Evolutionary conservation across 1,140 invertebrate genomes (phyloP).

Genomic region (Heliconius hewitsoni): DNA sequence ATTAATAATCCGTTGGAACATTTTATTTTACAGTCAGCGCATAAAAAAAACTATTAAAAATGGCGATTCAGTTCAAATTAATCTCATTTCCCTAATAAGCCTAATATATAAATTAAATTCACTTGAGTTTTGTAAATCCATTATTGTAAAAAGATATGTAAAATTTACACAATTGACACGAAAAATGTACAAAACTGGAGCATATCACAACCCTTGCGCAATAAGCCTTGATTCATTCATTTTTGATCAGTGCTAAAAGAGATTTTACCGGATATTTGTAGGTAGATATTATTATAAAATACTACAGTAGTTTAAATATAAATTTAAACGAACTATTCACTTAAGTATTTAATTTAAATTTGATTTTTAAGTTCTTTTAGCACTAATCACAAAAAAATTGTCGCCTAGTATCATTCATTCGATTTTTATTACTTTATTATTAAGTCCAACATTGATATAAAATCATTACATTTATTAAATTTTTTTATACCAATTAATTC

Average conservation of each 20-base stretch:
- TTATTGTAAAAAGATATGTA: slow-evolving; percentile 9
- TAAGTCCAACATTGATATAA: not conserved
- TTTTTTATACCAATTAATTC: not conserved
- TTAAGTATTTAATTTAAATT: not conserved
- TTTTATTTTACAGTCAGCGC: not conserved
- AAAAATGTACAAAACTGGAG: slow-evolving; percentile 3
- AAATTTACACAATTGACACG: slow-evolving; percentile 6
- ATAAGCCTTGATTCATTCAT: not conserved
- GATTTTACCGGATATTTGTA: not conserved
- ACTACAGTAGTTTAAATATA: too few relatives aligned
- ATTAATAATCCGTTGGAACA: not conserved
- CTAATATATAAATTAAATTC: not conserved
- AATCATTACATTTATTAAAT: not conserved
- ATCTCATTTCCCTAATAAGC: not conserved
- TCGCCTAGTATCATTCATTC: not conserved
- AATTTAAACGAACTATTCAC: too few relatives aligned
- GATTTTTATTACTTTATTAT: not conserved
- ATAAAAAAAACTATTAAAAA: not conserved
- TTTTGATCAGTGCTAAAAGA: not conserved
- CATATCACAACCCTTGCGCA: slow-evolving; percentile 4
- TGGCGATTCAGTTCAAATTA: not conserved
- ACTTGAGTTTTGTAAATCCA: not conserved
- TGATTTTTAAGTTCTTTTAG: not conserved
- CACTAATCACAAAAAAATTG: not conserved
- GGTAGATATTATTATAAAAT: too few relatives aligned